These are phyloP conservation scores for Leptothorax acervorum DNA, from an alignment of 2,888 invertebrate species.

Conservation along the genomic window DNA sequence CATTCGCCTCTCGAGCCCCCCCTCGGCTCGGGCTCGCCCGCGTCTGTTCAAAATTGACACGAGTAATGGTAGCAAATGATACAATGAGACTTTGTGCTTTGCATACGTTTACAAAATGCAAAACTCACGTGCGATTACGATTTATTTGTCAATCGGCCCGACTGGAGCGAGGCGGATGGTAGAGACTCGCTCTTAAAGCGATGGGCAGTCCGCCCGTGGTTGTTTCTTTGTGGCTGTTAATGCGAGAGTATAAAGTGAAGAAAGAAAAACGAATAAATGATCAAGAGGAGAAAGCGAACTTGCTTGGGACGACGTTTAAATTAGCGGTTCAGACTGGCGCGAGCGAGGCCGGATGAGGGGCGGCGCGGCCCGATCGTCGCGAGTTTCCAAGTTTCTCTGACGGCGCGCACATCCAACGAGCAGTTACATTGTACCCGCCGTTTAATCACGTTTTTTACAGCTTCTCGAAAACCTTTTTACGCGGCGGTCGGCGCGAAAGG, in stretches of 20 bases:
- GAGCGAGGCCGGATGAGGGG: constrained; percentile 24
- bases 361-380: constrained; percentile 27
- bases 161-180: neutral
- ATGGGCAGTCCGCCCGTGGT: neutral
- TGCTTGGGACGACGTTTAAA: constrained; percentile 60
- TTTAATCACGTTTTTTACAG: constrained; percentile 73
- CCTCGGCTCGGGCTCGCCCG: neutral
- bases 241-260: constrained; percentile 18
- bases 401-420: constrained; percentile 52
- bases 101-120: constrained; percentile 8
- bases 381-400: constrained; percentile 62
- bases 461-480: constrained; percentile 67
- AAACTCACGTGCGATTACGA: constrained; percentile 13
- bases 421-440: constrained; percentile 66
- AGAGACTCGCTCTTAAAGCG: neutral
- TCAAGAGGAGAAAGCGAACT: constrained; percentile 49
- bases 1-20: constrained; percentile 30
- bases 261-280: constrained; percentile 46
- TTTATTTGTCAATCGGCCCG: constrained; percentile 6
- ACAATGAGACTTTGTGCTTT: constrained; percentile 32
- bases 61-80: constrained; percentile 45
- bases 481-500: constrained; percentile 23
- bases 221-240: constrained; percentile 23
- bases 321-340: constrained; percentile 55
- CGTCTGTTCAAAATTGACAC: constrained; percentile 9